Base-by-base conservation (phyloP, 2,888 invertebrate genomes). In the Cosmorhoe ocellata region DNA sequence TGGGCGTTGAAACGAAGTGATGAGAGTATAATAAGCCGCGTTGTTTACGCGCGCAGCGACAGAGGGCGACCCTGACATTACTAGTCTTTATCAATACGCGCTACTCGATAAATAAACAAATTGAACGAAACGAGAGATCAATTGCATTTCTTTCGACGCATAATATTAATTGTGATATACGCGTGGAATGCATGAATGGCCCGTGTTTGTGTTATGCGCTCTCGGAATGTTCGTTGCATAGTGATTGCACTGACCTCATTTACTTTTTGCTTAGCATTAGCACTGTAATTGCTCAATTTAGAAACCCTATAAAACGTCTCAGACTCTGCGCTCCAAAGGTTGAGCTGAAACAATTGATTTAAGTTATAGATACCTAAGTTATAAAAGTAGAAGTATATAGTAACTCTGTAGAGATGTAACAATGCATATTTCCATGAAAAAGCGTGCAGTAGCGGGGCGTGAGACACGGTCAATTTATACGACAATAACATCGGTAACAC, bases 401-500 rank as follows among this genome's bases (percentile, higher is more conserved):
- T n/a, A n/a, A n/a, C n/a, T n/a, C n/a, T n/a, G n/a, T n/a, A n/a
- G n/a, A n/a, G n/a, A n/a, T n/a, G n/a, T n/a, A n/a, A n/a, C n/a
- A n/a, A n/a, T n/a, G n/a, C n/a, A n/a, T n/a, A 34, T 53, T 38
- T 36, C 37, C 32, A 47, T 40, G 27, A 22, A 28, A 36, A 3
- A 28, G 41, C 33, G 36, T 38, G 49, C 33, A 44, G 50, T 36
- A 34, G 52, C 51, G 51, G 38, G 34, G 27, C 53, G 54, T 48
- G 56, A 61, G 58, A 13, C 39, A 42, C 40, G 58, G 52, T 43
- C 49, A 58, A 51, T 70, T 64, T 64, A 47, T 66, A 63, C 58
- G 49, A 55, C 61, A 70, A 67, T 69, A 64, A 62, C 38, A 39
- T 48, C 52, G 44, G 67, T 51, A 67, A 69, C 57, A 68, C 61